A percentile compares a stretch with the other conserved stretches of the same genome.
Conservation (phyloP, 2,797 vertebrate genomes). For the Zalophus californianus region DNA sequence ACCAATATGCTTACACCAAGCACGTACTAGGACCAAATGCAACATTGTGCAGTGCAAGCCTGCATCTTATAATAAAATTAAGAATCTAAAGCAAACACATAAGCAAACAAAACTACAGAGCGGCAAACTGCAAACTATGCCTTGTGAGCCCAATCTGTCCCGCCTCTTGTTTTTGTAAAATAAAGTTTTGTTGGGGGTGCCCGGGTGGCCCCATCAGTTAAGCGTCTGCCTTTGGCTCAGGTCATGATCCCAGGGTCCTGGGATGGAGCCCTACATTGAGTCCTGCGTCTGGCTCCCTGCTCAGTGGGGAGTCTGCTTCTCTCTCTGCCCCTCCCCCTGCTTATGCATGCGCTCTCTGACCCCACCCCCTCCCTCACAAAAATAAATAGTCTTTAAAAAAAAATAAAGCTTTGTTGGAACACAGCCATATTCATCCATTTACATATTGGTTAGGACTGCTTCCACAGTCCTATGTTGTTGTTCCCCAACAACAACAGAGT, state of each 20-base stretch:
- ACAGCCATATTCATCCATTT: not conserved
- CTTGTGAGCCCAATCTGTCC: not conserved
- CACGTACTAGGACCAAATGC: not conserved
- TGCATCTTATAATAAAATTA: not conserved
- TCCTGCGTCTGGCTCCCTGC: not conserved
- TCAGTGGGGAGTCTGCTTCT: not conserved
- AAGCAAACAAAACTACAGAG: not conserved
- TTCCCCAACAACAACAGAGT: not conserved
- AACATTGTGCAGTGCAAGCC: not conserved
- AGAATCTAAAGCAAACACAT: not conserved
- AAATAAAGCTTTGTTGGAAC: constrained; percentile 35
- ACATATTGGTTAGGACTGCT: not conserved
- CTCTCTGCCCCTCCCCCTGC: not conserved
- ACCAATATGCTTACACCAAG: not conserved
- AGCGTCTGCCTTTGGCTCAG: not conserved
- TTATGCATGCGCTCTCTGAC: not conserved
- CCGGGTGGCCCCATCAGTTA: not conserved
- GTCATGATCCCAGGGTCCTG: not conserved
- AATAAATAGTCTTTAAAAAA: not conserved
- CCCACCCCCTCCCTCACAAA: too few species aligned
- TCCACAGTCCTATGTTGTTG: not conserved
- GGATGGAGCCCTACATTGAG: not conserved
- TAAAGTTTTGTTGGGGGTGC: not conserved
- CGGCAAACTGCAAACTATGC: not conserved
- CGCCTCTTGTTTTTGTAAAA: not conserved